These are phyloP conservation scores for Nothobranchius furzeri DNA, from an alignment of 2,113 vertebrate species.

Conservation along the genomic window DNA sequence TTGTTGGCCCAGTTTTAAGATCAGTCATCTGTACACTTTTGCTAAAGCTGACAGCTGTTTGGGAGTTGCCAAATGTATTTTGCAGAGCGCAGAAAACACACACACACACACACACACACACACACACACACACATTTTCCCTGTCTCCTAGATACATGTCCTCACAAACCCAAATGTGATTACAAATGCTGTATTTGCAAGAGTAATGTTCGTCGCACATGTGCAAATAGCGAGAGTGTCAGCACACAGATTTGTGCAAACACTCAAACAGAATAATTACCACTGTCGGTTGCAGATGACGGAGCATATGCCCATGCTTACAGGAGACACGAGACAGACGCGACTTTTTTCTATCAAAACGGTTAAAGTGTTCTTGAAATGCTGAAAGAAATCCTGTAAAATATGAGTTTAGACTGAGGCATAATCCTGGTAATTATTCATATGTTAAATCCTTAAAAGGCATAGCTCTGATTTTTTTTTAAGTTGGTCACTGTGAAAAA, in stretches of 20 bases:
- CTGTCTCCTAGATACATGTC: not conserved
- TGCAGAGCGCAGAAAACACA: constrained; percentile 10
- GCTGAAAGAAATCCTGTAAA: constrained; percentile 23
- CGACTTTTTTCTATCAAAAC: constrained; percentile 50
- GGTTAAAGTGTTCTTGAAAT: constrained; percentile 52
- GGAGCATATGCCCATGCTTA: constrained; percentile 41
- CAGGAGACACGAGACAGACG: constrained; percentile 52
- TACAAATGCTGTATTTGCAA: constrained; percentile 18
- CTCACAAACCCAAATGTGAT: not conserved
- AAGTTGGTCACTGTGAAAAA: too few relatives aligned
- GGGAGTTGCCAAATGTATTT: constrained; percentile 53
- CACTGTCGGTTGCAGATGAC: constrained; percentile 37
- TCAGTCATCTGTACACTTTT: constrained; percentile 67
- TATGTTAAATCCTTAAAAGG: too few relatives aligned
- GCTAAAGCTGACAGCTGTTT: constrained; percentile 66
- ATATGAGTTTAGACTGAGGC: too few relatives aligned
- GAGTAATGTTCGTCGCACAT: constrained; percentile 9
- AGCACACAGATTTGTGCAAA: not conserved
- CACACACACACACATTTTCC: constrained; percentile 2
- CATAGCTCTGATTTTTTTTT: too few relatives aligned
- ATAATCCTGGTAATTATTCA: too few relatives aligned
- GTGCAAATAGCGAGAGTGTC: constrained; percentile 27
- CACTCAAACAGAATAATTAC: constrained; percentile 9
- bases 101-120: constrained; percentile 5
- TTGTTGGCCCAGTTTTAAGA: constrained; percentile 67